These are phyloP conservation scores for Muraenolepis orangiensis DNA, from an alignment of 2,797 vertebrate genomes.

Conservation along the genomic window DNA sequence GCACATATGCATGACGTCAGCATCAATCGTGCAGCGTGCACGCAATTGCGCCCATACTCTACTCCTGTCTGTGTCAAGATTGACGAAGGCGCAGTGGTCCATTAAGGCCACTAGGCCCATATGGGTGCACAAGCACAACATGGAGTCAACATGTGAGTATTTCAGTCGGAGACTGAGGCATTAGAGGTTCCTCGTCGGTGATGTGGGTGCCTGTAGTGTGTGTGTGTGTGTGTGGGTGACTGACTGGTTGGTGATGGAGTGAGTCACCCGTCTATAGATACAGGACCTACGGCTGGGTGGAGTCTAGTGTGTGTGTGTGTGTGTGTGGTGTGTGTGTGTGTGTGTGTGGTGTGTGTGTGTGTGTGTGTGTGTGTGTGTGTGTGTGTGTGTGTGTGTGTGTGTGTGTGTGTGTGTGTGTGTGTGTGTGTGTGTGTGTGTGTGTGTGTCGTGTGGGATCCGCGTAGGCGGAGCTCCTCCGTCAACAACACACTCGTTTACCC, in stretches of 20 bases:
- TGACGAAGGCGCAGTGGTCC: background rate
- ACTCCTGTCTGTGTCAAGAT: background rate
- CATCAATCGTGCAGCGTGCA: background rate
- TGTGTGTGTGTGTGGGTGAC: too few relatives aligned
- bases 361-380: too few relatives aligned
- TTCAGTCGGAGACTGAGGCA: background rate
- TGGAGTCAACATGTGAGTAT: background rate
- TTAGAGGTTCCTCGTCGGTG: background rate
- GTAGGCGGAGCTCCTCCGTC: conserved; percentile 35
- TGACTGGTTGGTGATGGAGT: background rate
- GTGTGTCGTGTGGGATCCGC: conserved; percentile 46
- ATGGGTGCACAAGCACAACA: background rate
- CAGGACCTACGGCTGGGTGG: too few relatives aligned
- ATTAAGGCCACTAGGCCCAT: too few relatives aligned
- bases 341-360: too few relatives aligned
- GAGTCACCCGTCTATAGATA: background rate
- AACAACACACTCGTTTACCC: conserved; percentile 18
- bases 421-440: too few relatives aligned
- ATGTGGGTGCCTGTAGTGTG: too few relatives aligned
- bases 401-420: too few relatives aligned
- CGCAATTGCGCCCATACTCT: background rate
- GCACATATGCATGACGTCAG: background rate
- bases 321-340: too few relatives aligned
- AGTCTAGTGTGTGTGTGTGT: background rate
- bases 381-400: too few relatives aligned